Evolutionary conservation across 2,797 vertebrate genomes (phyloP).

Genomic region (Rhinella marina): DNA sequence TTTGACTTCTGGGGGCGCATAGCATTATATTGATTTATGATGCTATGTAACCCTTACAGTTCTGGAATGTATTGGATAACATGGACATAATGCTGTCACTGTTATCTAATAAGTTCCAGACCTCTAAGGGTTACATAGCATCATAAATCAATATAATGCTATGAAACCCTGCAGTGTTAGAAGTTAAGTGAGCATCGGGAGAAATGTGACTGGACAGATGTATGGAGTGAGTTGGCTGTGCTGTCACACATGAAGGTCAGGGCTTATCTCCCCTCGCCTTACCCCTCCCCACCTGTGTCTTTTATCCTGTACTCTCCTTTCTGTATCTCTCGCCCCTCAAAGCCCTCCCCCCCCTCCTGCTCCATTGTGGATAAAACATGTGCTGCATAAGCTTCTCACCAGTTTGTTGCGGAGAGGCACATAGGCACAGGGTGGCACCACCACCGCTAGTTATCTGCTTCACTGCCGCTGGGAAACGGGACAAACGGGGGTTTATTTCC

Average conservation of each 20-base stretch:
- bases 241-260: too few species aligned
- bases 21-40: too few species aligned
- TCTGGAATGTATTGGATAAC: background rate
- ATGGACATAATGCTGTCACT: too few species aligned
- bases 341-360: conserved; percentile 45
- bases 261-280: background rate
- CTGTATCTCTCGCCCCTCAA: conserved; percentile 28
- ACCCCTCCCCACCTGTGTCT: background rate
- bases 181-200: too few species aligned
- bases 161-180: too few species aligned
- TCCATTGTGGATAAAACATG: conserved; percentile 50
- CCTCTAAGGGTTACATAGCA: too few species aligned
- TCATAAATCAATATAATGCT: too few species aligned
- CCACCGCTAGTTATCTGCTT: background rate
- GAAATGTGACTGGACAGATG: background rate
- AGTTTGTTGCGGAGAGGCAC: conserved; percentile 50
- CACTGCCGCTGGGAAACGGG: background rate
- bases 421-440: conserved; percentile 14
- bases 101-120: too few species aligned
- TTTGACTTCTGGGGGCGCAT: too few species aligned
- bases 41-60: too few species aligned
- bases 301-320: conserved; percentile 25
- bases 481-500: too few species aligned
- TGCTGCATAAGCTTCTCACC: conserved; percentile 48
- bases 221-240: background rate